Conservation (phyloP, 2,113 vertebrate genomes). For the Tretioscincus oriximinensis region DNA sequence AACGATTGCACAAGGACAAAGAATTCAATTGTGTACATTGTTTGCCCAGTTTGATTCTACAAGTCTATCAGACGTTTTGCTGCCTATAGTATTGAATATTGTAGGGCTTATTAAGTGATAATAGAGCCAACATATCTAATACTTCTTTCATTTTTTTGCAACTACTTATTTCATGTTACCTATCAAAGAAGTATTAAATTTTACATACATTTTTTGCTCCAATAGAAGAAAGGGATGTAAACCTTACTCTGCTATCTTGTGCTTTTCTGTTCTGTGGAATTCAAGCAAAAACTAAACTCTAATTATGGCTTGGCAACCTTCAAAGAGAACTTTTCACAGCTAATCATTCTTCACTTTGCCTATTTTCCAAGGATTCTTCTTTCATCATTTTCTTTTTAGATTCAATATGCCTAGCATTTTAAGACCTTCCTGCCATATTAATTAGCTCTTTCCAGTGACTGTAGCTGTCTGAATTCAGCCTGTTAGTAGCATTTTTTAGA, state of each 20-base stretch:
- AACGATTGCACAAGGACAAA: not conserved
- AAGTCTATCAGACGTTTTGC: not conserved
- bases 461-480: not conserved
- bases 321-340: not conserved
- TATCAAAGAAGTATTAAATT: slow-evolving; percentile 38
- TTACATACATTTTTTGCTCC: slow-evolving; percentile 4
- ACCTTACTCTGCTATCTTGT: not conserved
- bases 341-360: not conserved
- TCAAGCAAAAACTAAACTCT: too few species aligned
- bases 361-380: not conserved
- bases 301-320: not conserved
- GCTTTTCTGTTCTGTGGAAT: too few species aligned
- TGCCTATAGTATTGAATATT: not conserved
- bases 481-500: not conserved
- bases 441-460: not conserved
- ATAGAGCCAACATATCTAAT: not conserved
- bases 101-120: not conserved
- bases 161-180: not conserved
- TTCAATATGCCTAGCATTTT: not conserved
- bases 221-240: slow-evolving; percentile 4
- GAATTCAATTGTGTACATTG: too few species aligned
- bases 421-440: not conserved
- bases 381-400: not conserved
- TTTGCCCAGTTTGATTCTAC: not conserved
- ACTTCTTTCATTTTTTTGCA: not conserved